Evolutionary conservation across 1,140 invertebrate genomes (phyloP).

Genomic region (Nylanderia fulva): DNA sequence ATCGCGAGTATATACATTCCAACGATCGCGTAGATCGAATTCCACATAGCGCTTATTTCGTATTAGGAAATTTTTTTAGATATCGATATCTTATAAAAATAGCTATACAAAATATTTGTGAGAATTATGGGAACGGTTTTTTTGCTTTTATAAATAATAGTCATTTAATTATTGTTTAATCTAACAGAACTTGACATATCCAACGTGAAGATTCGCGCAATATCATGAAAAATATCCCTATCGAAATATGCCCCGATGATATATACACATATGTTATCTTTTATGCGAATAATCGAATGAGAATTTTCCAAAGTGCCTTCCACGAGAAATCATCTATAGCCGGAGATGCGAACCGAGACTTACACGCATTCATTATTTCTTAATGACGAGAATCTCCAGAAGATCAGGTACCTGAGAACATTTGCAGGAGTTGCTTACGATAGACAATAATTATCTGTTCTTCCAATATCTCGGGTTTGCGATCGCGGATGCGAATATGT

Average conservation of each 20-base stretch:
- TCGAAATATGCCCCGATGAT: neutral
- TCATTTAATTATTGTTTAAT: too few relatives aligned
- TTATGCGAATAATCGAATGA: neutral
- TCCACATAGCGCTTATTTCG: neutral
- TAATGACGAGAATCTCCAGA: constrained; percentile 53
- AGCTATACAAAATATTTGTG: neutral
- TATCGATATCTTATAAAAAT: too few relatives aligned
- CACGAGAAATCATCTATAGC: constrained; percentile 24
- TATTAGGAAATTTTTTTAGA: neutral
- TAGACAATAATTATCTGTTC: constrained; percentile 64
- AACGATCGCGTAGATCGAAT: neutral
- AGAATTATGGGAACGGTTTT: neutral
- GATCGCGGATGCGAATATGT: neutral
- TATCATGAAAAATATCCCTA: neutral
- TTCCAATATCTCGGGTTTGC: constrained; percentile 3
- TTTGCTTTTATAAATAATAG: neutral
- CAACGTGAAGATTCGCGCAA: neutral
- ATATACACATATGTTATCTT: too few relatives aligned
- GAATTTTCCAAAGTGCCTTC: constrained; percentile 35
- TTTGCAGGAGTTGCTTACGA: constrained; percentile 59
- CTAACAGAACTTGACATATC: too few relatives aligned
- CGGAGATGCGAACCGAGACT: constrained; percentile 9
- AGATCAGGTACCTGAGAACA: constrained; percentile 66
- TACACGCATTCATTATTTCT: neutral
- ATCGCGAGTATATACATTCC: constrained; percentile 29